Evolutionary conservation across 2,797 vertebrate species (phyloP).

Genomic region (Chrysolophus pictus): DNA sequence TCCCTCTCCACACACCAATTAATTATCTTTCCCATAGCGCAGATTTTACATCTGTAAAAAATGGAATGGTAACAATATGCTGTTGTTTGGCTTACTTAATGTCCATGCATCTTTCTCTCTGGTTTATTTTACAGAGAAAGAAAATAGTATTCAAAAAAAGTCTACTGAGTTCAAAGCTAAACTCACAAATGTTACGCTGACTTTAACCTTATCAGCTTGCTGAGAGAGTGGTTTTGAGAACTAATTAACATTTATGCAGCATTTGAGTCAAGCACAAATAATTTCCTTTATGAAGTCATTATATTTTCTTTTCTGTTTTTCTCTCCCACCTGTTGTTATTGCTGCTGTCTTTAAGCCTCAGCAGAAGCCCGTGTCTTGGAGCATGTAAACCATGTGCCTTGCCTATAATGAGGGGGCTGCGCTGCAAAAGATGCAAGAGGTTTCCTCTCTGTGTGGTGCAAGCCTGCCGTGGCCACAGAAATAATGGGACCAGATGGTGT

Average conservation of each 20-base stretch:
- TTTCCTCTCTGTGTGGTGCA: neutral
- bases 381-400: conserved; percentile 32
- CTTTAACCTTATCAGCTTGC: neutral
- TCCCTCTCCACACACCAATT: neutral
- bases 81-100: neutral
- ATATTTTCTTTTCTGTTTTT: conserved; percentile 25
- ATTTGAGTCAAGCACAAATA: conserved; percentile 3
- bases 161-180: neutral
- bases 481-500: conserved; percentile 58
- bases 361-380: conserved; percentile 39
- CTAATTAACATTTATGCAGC: conserved; percentile 16
- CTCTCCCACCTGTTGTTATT: conserved; percentile 1
- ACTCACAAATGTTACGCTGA: neutral
- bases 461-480: conserved; percentile 24
- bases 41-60: conserved; percentile 9
- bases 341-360: conserved; percentile 26
- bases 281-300: neutral
- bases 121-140: conserved; percentile 2
- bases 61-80: neutral
- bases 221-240: neutral
- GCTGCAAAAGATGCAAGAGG: conserved; percentile 51
- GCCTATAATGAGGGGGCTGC: conserved; percentile 21
- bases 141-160: neutral
- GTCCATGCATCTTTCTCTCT: neutral
- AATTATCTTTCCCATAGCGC: neutral